Percentiles rank a stretch among this genome's conserved stretches.
These are phyloP conservation scores for Acleris laterana DNA, from an alignment of 2,888 invertebrate species.

Conservation along the genomic window DNA sequence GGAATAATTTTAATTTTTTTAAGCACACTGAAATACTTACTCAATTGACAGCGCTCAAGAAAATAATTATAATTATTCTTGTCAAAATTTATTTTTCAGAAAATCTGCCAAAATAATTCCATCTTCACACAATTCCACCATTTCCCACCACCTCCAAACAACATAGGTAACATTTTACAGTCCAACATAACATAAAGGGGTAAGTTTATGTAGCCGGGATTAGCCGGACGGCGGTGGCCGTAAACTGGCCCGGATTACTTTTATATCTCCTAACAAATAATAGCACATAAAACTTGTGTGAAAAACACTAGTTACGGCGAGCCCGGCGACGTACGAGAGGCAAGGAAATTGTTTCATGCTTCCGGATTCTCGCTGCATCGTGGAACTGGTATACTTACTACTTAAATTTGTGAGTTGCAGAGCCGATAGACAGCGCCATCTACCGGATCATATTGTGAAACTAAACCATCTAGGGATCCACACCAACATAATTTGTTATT, in stretches of 20 bases:
- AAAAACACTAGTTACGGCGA: conserved; percentile 80
- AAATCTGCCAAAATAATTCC: neutral
- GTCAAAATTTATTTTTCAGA: neutral
- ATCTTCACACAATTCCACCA: neutral
- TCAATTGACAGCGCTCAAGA: too few species aligned
- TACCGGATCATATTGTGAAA: too few species aligned
- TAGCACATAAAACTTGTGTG: conserved; percentile 83
- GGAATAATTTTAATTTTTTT: too few species aligned
- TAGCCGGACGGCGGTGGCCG: conserved; percentile 59
- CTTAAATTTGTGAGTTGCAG: too few species aligned
- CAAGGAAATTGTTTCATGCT: conserved; percentile 19
- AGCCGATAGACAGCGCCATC: too few species aligned
- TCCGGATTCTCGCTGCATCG: too few species aligned
- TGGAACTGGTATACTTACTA: too few species aligned
- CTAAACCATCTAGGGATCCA: too few species aligned
- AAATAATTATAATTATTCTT: too few species aligned
- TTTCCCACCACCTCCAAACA: conserved; percentile 20
- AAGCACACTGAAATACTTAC: too few species aligned
- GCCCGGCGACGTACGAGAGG: conserved; percentile 49
- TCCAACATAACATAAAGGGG: conserved; percentile 77
- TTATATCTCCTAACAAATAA: conserved; percentile 83
- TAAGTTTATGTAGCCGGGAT: conserved; percentile 64
- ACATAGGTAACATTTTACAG: conserved; percentile 65
- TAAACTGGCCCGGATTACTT: conserved; percentile 77
- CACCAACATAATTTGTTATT: too few species aligned